Base-by-base conservation (phyloP, 2,797 vertebrate genomes). In the Diplodus sargus region DNA sequence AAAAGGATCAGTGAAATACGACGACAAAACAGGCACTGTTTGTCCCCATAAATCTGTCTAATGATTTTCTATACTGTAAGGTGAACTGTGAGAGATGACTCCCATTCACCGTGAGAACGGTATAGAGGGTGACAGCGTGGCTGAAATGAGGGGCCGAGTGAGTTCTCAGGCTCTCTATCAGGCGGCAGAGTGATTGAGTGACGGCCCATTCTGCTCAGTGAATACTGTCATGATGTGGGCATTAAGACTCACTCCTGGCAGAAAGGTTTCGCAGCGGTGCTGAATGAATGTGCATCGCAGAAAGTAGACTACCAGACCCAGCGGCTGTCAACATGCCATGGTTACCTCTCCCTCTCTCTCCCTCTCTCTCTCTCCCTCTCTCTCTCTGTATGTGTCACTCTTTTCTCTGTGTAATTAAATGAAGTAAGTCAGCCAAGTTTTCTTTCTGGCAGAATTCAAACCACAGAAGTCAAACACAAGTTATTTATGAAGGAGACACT, bases 41-140 rank as follows among this genome's bases (percentile, higher is more conserved):
- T 90, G 88, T 91, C 78, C 88, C 67, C 78, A 85, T 92, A 88
- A 94, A 95, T 94, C 85, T 87, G 87, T 90, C 87, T 90, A 93
- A 94, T 89, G 92, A 92, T 94, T 92, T 93, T 89, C 89, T 79
- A 90, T 89, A 87, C 73, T 78, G 89, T 80, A 83, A 92, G 65
- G 72, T 84, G 87, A 91, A 79, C 75, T 78, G 81, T 28, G 57
- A 3, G 16, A 81, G 81, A 87, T 70, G 85, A 77, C 79, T 88
- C 84, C 70, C 79, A 78, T 79, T 89, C 82, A 76, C 74, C 0
- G 20, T n/a, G 62, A 25, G 53, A 79, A 81, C 25, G 42, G 81
- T 58, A 45, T 42, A 15, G 66, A 54, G 72, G 74, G 76, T 64
- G 78, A 76, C 86, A 79, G 87, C 56, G 48, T 4, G 30, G 73